Conservation (phyloP, 2,888 invertebrate genomes). For the Trimorus sp. region DNA sequence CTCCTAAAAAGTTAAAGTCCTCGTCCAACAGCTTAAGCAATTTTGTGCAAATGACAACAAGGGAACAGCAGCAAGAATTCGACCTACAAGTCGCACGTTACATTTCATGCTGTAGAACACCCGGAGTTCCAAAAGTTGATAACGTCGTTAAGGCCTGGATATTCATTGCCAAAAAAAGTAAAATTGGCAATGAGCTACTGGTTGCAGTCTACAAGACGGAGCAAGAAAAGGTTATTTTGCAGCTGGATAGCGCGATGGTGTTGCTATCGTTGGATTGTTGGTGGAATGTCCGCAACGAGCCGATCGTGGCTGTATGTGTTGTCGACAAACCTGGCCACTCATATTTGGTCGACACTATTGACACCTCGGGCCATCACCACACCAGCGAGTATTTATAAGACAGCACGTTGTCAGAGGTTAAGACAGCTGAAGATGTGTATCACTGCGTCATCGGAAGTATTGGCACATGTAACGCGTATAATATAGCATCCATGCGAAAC, state of each 20-base stretch:
- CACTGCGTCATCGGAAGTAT: not conserved
- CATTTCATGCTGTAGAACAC: constrained; percentile 32
- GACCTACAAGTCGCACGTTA: not conserved
- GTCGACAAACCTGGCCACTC: constrained; percentile 17
- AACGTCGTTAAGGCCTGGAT: constrained; percentile 25
- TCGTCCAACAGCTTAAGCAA: not conserved
- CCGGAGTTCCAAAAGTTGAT: constrained; percentile 24
- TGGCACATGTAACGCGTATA: constrained; percentile 1
- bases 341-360: constrained; percentile 31
- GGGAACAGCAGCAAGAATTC: not conserved
- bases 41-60: not conserved
- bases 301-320: constrained; percentile 25
- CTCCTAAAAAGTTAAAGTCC: too few relatives aligned
- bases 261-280: constrained; percentile 31
- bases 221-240: not conserved
- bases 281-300: constrained; percentile 35
- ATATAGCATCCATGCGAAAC: not conserved
- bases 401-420: not conserved
- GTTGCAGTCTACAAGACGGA: constrained; percentile 9
- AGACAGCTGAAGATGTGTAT: constrained; percentile 7
- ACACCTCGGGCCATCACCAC: constrained; percentile 38
- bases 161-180: constrained; percentile 14
- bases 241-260: not conserved
- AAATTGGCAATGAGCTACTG: constrained; percentile 24
- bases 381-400: constrained; percentile 14